Evolutionary conservation across 2,113 vertebrate genomes (phyloP), one percentile per base, ranked within the genome.

Genomic region (Corapipo altera): DNA sequence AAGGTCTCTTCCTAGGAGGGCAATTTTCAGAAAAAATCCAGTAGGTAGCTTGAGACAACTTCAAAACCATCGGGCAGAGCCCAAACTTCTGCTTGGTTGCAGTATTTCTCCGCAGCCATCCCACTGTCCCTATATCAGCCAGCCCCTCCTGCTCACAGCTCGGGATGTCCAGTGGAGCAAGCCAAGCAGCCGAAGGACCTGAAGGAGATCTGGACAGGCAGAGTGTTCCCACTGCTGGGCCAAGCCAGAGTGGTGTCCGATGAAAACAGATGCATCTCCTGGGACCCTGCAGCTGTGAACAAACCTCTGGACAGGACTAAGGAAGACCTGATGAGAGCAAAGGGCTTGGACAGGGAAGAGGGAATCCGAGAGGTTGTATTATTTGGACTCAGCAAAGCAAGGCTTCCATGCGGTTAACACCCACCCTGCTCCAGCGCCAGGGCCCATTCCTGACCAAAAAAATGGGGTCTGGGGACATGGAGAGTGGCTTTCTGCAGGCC

Each of bases 321-420:
- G 65, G 26, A 85, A 71, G 65, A 94, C 88, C 61, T 88, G 93
- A 94, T 67, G 81, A 95, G 93, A 96, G 94, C 88, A 39, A 64
- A 93, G 37, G 74, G n/a, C 49, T 95, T 86, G 83, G 67, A 72
- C 43, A 65, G 71, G 62, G 88, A 96, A 66, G 77, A 76, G 62
- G 59, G 27, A 93, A 62, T 86, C 69, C 2, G 8, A 96, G 88
- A 83, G 8, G 2, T 43, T 85, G 70, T 88, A 32, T 83, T 86
- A 76, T 94, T 95, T 92, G 64, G 88, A 89, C 43, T 77, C 77
- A 87, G 28, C 52, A 76, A 86, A 88, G 58, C 37, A 52, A 86
- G 66, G 28, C 43, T 93, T 77, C 61, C 52, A 62, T 28, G 51
- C 0, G 1, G 61, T 78, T 87, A 81, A 88, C 62, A 89, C 43